Conservation (phyloP, 2,888 invertebrate species). For the Drosophila recens region DNA sequence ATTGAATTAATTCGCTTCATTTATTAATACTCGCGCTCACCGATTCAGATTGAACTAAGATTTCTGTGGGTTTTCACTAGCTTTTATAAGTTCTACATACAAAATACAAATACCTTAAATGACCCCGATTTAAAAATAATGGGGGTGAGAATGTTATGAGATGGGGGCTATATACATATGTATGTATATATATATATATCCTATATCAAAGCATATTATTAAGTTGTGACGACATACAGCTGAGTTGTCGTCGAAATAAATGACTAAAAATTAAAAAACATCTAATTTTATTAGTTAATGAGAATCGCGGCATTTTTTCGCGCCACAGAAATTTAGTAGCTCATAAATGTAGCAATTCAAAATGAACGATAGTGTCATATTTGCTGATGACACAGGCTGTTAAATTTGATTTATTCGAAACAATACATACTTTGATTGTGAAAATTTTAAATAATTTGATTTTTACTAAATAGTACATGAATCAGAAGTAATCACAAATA, state of each 20-base stretch:
- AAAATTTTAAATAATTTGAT: too few relatives aligned
- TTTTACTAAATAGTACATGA: too few relatives aligned
- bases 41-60: conserved; percentile 5
- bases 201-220: neutral
- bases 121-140: neutral
- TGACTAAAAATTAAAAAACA: too few relatives aligned
- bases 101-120: neutral
- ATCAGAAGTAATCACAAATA: too few relatives aligned
- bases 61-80: neutral
- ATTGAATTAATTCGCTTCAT: neutral
- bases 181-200: neutral
- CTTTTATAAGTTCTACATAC: conserved; percentile 8
- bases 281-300: too few relatives aligned
- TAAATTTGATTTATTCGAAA: too few relatives aligned
- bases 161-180: neutral
- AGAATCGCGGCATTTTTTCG: too few relatives aligned
- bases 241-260: neutral
- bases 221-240: neutral
- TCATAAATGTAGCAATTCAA: too few relatives aligned
- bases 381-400: too few relatives aligned
- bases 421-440: too few relatives aligned
- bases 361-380: too few relatives aligned
- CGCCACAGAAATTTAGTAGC: too few relatives aligned
- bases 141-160: neutral
- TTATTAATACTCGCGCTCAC: neutral